Percentiles rank a stretch among this genome's conserved stretches.
These are phyloP conservation scores for Cheiracanthium punctorium DNA, from an alignment of 2,888 invertebrate species.

Conservation along the genomic window DNA sequence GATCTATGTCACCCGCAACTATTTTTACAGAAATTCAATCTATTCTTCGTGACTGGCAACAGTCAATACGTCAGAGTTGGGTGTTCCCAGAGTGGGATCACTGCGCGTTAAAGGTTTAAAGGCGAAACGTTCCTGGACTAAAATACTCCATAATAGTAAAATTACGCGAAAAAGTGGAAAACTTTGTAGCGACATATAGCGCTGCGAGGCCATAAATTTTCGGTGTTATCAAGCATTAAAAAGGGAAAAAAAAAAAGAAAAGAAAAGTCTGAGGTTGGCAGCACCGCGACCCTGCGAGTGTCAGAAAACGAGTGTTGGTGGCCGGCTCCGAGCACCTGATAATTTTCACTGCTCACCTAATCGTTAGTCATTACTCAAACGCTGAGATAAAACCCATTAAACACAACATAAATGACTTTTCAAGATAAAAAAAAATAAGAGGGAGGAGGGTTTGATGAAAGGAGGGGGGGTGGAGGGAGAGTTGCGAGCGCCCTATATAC, in stretches of 20 bases:
- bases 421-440: conserved; percentile 22
- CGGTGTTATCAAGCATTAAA: neutral
- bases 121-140: too few relatives aligned
- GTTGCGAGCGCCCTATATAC: too few relatives aligned
- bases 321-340: conserved; percentile 23
- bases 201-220: neutral
- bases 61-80: too few relatives aligned
- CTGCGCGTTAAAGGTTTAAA: too few relatives aligned
- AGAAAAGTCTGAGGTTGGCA: neutral
- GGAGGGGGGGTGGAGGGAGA: neutral
- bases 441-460: neutral
- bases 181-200: conserved; percentile 37
- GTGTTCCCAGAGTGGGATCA: too few relatives aligned
- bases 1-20: too few relatives aligned
- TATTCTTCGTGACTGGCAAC: too few relatives aligned
- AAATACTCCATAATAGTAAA: too few relatives aligned
- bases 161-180: too few relatives aligned
- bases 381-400: conserved; percentile 64
- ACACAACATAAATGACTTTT: conserved; percentile 49
- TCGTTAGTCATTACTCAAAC: conserved; percentile 62
- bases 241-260: conserved; percentile 22
- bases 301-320: too few relatives aligned
- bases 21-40: too few relatives aligned
- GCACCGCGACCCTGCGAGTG: neutral
- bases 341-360: conserved; percentile 47